Base-by-base conservation (phyloP, 2,113 vertebrate genomes). In the Isurus oxyrinchus region DNA sequence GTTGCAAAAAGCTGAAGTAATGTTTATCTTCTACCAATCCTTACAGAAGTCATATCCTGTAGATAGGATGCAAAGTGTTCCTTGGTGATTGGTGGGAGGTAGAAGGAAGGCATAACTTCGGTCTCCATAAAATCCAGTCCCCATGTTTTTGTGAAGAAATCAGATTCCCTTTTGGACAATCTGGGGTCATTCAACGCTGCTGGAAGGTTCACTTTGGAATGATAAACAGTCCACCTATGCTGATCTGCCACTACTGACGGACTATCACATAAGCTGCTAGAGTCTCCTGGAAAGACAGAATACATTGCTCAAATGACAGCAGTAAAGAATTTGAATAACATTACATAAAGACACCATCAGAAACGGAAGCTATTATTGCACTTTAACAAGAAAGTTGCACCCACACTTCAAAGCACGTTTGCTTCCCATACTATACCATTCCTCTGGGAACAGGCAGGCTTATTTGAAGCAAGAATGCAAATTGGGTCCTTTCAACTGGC, bases 61-160 rank as follows among this genome's bases (percentile, higher is more conserved):
- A 98, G 98, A 98, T 99, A 99, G 19, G 97, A 97, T 96, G 96
- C 97, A 97, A 99, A 99, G 98, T 99, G 97, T 96, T 99, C 99
- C 97, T 98, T 98, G 97, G 97, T 99, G 98, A 99, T 98, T 98
- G 98, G 98, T 97, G 98, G 98, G 97, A 99, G 99, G 99, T 98
- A 98, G 98, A 98, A 98, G 96, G 99, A 99, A 96, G 99, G 99
- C 97, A 98, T 98, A 97, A 99, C 99, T 97, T 99, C 99, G 6
- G 98, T 98, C 97, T 99, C 99, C 2, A 98, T 98, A 97, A 99
- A 99, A 98, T 99, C 99, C 98, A 98, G 97, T 97, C 99, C 99
- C 99, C 99, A 99, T 81, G 99, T 99, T 97, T 99, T 99, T 97
- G 99, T 99, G 98, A 99, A 99, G 97, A 99, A 99, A 98, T 99